phyloP scores from a whole-genome alignment of 2,888 invertebrate genomes.

The Drosophila percnosoma region DNA sequence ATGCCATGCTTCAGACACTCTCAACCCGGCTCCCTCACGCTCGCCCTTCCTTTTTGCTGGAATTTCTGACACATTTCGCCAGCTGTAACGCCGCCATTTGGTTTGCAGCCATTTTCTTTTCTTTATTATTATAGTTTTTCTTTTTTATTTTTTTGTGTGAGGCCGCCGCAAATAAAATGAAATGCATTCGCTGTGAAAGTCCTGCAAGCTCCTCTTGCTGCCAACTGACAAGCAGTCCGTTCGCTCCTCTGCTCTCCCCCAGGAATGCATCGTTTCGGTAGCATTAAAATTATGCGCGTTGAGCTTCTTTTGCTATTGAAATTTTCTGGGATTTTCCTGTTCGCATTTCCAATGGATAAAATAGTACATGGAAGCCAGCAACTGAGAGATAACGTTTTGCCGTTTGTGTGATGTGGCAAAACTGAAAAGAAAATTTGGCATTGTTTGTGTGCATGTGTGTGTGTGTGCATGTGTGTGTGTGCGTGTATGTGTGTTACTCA shows the following conservation, averaged over 20 bases:
- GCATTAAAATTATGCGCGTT: conserved; percentile 66
- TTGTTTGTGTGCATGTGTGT: conserved; percentile 3
- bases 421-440: conserved; percentile 20
- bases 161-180: conserved; percentile 58
- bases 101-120: conserved; percentile 47
- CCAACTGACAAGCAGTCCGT: not conserved
- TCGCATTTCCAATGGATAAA: conserved; percentile 46
- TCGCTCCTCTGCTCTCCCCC: not conserved
- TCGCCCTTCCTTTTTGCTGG: conserved; percentile 8
- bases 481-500: conserved; percentile 12
- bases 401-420: conserved; percentile 44
- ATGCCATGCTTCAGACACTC: conserved; percentile 40
- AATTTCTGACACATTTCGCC: conserved; percentile 58
- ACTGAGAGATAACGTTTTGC: conserved; percentile 29
- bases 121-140: not conserved
- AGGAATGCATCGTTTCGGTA: conserved; percentile 12
- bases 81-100: conserved; percentile 65
- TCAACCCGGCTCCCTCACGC: conserved; percentile 11
- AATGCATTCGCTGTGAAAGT: conserved; percentile 59
- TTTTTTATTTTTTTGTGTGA: conserved; percentile 7
- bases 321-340: conserved; percentile 56
- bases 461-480: not conserved
- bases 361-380: conserved; percentile 10
- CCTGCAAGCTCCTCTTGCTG: conserved; percentile 16
- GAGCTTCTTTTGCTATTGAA: conserved; percentile 69